Conservation (phyloP, 2,113 vertebrate genomes). For the Otolemur garnettii region DNA sequence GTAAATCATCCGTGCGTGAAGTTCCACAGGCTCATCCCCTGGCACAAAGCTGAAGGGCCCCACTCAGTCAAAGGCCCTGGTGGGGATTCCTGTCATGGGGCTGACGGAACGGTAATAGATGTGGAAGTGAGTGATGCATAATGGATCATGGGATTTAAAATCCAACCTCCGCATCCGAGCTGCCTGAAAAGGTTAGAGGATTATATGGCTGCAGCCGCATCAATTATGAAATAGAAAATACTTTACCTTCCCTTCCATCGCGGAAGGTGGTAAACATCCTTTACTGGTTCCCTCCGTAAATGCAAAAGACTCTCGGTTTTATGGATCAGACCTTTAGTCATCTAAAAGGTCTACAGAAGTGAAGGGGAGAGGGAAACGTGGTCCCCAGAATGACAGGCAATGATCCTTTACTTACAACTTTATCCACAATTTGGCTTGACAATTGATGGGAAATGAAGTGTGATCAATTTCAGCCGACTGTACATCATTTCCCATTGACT, state of each 20-base stretch:
- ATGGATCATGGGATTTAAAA: constrained; percentile 87
- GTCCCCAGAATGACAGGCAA: constrained; percentile 79
- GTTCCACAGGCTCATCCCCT: constrained; percentile 69
- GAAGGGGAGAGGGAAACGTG: constrained; percentile 51
- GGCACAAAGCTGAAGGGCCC: constrained; percentile 49
- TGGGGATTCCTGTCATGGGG: constrained; percentile 83
- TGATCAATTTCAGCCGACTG: constrained; percentile 84
- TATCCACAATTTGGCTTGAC: constrained; percentile 83
- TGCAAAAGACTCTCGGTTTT: constrained; percentile 74
- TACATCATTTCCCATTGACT: constrained; percentile 83
- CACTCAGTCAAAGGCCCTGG: constrained; percentile 72
- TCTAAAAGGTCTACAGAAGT: not conserved
- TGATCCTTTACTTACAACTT: constrained; percentile 81
- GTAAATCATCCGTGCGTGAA: constrained; percentile 82
- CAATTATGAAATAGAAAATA: constrained; percentile 83
- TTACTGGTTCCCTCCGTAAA: constrained; percentile 58
- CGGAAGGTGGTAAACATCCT: constrained; percentile 82
- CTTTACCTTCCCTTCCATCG: constrained; percentile 54
- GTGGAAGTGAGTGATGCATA: constrained; percentile 85
- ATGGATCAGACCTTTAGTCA: constrained; percentile 49
- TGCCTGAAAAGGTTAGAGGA: constrained; percentile 86
- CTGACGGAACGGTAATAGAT: constrained; percentile 80
- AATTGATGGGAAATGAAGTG: constrained; percentile 87
- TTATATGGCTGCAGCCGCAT: constrained; percentile 80
- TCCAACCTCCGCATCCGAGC: constrained; percentile 80